A percentile compares a stretch with the other conserved stretches of the same genome.
These are phyloP conservation scores for Lepus europaeus DNA, from an alignment of 2,113 vertebrate species.

Conservation along the genomic window DNA sequence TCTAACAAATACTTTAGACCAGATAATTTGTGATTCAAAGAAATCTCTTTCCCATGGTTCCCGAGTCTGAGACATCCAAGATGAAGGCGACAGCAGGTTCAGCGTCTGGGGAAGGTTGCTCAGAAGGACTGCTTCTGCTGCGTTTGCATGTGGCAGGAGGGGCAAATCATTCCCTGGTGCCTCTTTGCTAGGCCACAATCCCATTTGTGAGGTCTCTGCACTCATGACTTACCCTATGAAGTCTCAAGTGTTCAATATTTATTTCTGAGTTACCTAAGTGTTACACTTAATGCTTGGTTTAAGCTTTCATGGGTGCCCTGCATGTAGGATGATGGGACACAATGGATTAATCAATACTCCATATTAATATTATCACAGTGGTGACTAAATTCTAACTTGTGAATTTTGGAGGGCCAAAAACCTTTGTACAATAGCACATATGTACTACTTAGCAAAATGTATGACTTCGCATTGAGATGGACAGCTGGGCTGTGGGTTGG, in stretches of 20 bases:
- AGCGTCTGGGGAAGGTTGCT: background rate
- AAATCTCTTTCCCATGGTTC: background rate
- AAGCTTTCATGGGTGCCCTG: too few relatives aligned
- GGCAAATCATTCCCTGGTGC: rapidly evolving
- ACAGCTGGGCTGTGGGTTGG: background rate
- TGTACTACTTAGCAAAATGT: background rate
- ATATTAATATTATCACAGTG: background rate
- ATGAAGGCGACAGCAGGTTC: background rate
- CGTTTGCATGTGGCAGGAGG: background rate
- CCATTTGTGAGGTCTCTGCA: background rate
- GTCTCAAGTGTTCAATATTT: too few relatives aligned
- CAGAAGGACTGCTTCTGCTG: background rate
- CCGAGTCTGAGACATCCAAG: background rate
- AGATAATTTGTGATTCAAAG: background rate
- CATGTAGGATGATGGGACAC: too few relatives aligned
- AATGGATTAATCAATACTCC: too few relatives aligned
- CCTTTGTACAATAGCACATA: background rate
- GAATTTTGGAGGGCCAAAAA: background rate
- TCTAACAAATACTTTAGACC: background rate
- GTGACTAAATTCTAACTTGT: background rate
- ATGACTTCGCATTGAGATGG: background rate
- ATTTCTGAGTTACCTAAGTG: too few relatives aligned
- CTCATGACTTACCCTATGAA: background rate
- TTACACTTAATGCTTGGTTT: too few relatives aligned
- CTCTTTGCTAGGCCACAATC: background rate